A percentile compares a stretch with the other conserved stretches of the same genome.
Evolutionary conservation across 2,113 vertebrate genomes (phyloP).

Genomic region (Pagrus major): DNA sequence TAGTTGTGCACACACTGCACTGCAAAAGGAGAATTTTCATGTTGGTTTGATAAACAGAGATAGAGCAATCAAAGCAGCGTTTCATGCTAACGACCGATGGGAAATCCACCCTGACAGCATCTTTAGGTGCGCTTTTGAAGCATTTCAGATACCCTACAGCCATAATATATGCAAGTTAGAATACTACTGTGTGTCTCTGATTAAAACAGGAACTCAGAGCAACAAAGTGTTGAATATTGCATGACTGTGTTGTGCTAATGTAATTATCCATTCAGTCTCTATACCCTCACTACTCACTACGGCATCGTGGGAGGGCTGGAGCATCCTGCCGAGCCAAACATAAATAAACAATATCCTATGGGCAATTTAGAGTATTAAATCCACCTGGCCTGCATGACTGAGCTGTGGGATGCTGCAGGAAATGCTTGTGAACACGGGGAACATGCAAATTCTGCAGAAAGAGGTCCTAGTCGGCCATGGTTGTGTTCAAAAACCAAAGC

Average conservation of each 20-base stretch:
- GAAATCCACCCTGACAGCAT: neutral
- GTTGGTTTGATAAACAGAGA: conserved; percentile 15
- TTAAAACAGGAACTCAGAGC: conserved; percentile 15
- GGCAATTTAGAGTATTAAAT: conserved; percentile 45
- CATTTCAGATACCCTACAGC: neutral
- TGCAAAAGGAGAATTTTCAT: neutral
- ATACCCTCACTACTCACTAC: conserved; percentile 4
- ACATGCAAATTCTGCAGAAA: conserved; percentile 41
- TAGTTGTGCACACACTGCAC: neutral
- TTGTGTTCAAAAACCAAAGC: conserved; percentile 25
- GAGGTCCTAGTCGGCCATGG: conserved; percentile 26
- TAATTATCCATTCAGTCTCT: conserved; percentile 40
- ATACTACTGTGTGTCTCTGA: conserved; percentile 8
- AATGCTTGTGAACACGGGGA: neutral
- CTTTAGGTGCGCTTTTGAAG: conserved; percentile 1
- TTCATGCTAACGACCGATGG: neutral
- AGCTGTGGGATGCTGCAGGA: conserved; percentile 38
- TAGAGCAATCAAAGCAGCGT: neutral
- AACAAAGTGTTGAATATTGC: conserved; percentile 38
- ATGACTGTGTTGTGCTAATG: conserved; percentile 26
- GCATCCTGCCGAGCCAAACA: conserved; percentile 31
- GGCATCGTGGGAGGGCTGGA: neutral
- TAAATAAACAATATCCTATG: conserved; percentile 49
- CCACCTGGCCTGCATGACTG: conserved; percentile 54
- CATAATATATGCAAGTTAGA: neutral